Base-by-base conservation (phyloP, 2,797 vertebrate genomes). In the Melanotaenia pygmaea region DNA sequence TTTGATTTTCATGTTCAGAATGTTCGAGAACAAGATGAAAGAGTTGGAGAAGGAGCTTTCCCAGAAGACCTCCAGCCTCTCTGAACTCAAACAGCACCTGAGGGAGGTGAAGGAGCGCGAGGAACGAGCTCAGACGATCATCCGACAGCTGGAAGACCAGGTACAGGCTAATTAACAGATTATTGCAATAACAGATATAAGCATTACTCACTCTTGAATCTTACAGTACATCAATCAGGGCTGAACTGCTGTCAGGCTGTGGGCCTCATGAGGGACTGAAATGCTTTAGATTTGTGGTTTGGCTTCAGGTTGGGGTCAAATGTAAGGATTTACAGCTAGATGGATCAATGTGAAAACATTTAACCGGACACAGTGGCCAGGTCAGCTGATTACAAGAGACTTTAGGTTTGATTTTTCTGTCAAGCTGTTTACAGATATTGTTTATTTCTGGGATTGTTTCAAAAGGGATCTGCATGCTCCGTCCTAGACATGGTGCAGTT, bases 11-110 rank as follows among this genome's bases (percentile, higher is more conserved):
- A 1, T 65, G 34, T 13, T 59, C 88, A 99, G 97, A 79, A 95
- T 97, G 94, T 96, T 96, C 69, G 96, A 98, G 92, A 94, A 93
- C 67, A 98, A 97, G 89, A 84, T 98, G 93, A 97, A 96, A 89
- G 95, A 95, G 80, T 83, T 98, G 73, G 97, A 98, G 92, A 89
- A 74, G 65, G 95, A 97, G 79, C 92, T 97, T 67, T 86, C 90
- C 54, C 93, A 93, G 85, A 98, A 97, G 93, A 89, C 82, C 14
- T 83, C 94, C 85, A 93, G 77, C 63, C 89, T 98, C 74, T 86
- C 82, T 32, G 95, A 96, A 28, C 92, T 97, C 70, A 95, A 95
- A 79, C 82, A 54, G n/a, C 92, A 93, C 84, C 91, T 98, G 77
- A 94, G 76, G 77, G 95, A 97, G 86, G 90, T 89, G 64, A 90